Percentiles rank a stretch among this genome's conserved stretches.
Evolutionary conservation across 2,888 invertebrate genomes (phyloP).

Genomic region (Syrphus vitripennis): DNA sequence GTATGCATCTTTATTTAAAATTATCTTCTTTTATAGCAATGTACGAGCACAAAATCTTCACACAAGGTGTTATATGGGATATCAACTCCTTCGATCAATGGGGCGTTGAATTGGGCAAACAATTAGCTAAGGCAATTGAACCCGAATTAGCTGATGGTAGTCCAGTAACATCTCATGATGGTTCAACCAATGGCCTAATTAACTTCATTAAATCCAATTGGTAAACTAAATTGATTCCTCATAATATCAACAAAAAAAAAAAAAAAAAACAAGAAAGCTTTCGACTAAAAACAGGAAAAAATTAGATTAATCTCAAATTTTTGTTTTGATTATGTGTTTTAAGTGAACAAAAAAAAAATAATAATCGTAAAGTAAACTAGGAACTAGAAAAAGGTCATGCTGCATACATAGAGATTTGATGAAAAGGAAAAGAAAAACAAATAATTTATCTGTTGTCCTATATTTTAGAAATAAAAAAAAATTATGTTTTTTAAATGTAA

Average conservation of each 20-base stretch:
- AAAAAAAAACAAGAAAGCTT: slow-evolving; percentile 19
- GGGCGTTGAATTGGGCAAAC: slow-evolving; percentile 99
- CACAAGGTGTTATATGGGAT: slow-evolving; percentile 99
- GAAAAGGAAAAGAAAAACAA: not conserved
- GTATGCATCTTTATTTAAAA: slow-evolving; percentile 36
- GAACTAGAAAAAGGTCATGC: slow-evolving; percentile 39
- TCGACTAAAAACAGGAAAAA: slow-evolving; percentile 33
- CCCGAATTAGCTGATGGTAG: slow-evolving; percentile 90
- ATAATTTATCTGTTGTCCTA: slow-evolving; percentile 42
- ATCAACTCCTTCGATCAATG: slow-evolving; percentile 99
- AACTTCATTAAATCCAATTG: slow-evolving; percentile 92
- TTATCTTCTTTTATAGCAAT: slow-evolving; percentile 84
- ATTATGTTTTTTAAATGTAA: slow-evolving; percentile 46
- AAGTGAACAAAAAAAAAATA: slow-evolving; percentile 15
- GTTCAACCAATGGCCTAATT: slow-evolving; percentile 98
- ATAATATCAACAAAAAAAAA: not conserved
- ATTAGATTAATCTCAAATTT: slow-evolving; percentile 1
- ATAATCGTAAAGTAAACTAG: not conserved
- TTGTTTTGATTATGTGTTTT: slow-evolving; percentile 11
- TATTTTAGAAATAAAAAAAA: slow-evolving; percentile 29
- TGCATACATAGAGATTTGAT: slow-evolving; percentile 36
- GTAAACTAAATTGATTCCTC: slow-evolving; percentile 72
- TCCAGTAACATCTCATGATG: slow-evolving; percentile 90
- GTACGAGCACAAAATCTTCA: slow-evolving; percentile 99
- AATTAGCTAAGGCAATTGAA: slow-evolving; percentile 98